Percentiles rank a stretch among this genome's conserved stretches.
Conservation (phyloP, 2,113 vertebrate species). For the Hippocampus mohnikei region DNA sequence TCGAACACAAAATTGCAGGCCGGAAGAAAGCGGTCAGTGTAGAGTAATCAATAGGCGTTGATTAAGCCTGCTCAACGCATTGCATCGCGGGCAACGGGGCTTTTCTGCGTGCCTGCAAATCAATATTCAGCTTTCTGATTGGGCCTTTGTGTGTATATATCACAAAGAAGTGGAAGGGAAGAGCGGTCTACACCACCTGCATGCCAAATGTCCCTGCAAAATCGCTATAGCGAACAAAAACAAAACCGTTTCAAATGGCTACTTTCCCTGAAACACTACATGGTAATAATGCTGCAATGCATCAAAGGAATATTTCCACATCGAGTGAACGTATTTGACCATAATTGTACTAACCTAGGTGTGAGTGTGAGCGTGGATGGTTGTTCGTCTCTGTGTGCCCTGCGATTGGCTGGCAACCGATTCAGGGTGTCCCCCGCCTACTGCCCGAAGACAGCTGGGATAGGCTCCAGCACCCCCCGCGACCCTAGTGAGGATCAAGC, state of each 20-base stretch:
- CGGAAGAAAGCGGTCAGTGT: constrained; percentile 41
- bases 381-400: too few relatives aligned
- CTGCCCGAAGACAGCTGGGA: too few relatives aligned
- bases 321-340: background rate
- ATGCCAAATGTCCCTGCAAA: constrained; percentile 45
- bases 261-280: constrained; percentile 32
- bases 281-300: constrained; percentile 13
- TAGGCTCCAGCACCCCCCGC: too few relatives aligned
- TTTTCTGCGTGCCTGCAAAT: constrained; percentile 47
- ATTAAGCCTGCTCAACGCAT: constrained; percentile 61
- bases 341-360: too few relatives aligned
- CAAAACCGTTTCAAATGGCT: constrained; percentile 18
- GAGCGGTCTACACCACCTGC: constrained; percentile 35
- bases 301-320: constrained; percentile 8
- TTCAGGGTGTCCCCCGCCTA: too few relatives aligned
- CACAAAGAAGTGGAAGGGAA: constrained; percentile 50
- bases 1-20: constrained; percentile 31
- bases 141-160: constrained; percentile 40
- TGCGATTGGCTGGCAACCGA: too few relatives aligned
- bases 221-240: constrained; percentile 22
- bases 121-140: constrained; percentile 60
- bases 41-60: constrained; percentile 65
- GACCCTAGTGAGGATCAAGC: too few relatives aligned
- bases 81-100: constrained; percentile 49
- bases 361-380: too few relatives aligned